These are phyloP conservation scores for Bombus picipes DNA, from an alignment of 1,140 invertebrate species.

Conservation along the genomic window DNA sequence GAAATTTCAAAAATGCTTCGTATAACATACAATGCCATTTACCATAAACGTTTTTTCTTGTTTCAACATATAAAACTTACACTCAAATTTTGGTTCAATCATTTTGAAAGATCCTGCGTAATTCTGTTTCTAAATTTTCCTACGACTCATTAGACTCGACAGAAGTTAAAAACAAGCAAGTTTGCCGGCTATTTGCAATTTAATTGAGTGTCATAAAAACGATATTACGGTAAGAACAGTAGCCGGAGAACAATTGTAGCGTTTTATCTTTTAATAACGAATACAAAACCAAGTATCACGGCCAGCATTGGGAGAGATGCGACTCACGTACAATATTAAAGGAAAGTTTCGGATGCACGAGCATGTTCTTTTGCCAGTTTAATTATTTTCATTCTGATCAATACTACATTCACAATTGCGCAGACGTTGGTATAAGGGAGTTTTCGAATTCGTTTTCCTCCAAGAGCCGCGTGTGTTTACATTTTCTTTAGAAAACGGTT, in stretches of 20 bases:
- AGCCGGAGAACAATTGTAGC: background rate
- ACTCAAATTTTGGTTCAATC: background rate
- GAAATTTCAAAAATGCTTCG: no score
- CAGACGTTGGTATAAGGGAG: background rate
- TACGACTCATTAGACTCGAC: background rate
- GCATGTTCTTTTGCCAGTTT: constrained; percentile 14
- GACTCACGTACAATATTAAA: constrained; percentile 21
- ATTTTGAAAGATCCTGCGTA: background rate
- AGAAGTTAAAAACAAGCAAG: background rate
- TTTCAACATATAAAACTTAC: no score
- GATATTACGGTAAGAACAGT: background rate
- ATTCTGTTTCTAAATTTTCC: background rate
- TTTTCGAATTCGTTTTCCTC: background rate
- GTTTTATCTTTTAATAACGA: constrained; percentile 2
- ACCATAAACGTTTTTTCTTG: no score
- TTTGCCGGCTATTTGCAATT: constrained; percentile 6
- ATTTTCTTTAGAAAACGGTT: constrained; percentile 21
- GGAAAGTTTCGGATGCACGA: constrained; percentile 2
- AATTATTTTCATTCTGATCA: constrained; percentile 33
- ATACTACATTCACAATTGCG: constrained; percentile 26
- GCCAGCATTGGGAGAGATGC: background rate
- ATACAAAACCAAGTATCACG: background rate
- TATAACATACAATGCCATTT: no score
- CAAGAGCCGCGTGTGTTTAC: background rate
- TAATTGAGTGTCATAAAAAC: constrained; percentile 26